Evolutionary conservation across 2,113 vertebrate genomes (phyloP).

Genomic region (Raja brachyura): DNA sequence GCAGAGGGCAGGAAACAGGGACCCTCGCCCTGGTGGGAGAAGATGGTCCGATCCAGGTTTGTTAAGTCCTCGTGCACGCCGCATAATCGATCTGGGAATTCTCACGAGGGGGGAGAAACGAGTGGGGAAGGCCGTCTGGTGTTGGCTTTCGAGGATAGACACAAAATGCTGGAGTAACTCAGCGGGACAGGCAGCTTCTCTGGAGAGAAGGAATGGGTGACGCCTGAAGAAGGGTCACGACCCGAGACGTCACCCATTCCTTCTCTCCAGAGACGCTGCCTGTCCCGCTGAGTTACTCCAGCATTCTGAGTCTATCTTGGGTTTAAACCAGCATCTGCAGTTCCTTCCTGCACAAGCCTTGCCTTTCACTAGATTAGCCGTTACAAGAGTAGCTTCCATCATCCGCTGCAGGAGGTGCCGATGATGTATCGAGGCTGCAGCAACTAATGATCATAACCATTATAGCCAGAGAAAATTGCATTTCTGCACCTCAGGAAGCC

Average conservation of each 20-base stretch:
- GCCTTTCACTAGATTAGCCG: background rate
- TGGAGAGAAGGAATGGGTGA: too few species aligned
- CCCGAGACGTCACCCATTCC: too few species aligned
- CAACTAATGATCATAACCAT: constrained; percentile 27
- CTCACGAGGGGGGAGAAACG: background rate
- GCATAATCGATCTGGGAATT: background rate
- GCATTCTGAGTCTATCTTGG: too few species aligned
- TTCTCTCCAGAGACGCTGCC: too few species aligned
- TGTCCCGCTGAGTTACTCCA: too few species aligned
- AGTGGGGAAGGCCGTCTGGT: background rate
- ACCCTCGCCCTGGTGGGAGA: background rate
- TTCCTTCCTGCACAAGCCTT: background rate
- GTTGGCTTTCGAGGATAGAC: background rate
- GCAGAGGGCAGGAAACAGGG: background rate
- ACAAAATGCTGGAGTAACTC: too few species aligned
- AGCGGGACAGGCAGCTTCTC: too few species aligned
- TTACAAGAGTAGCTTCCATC: background rate
- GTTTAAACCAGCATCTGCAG: too few species aligned
- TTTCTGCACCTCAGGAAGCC: constrained; percentile 19
- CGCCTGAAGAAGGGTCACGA: too few species aligned
- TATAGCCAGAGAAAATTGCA: constrained; percentile 1
- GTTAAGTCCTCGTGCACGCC: background rate
- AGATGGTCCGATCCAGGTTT: background rate
- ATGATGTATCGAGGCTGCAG: background rate
- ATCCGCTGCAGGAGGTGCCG: constrained; percentile 1